These are phyloP conservation scores for Cecropterus lyciades DNA, from an alignment of 1,140 invertebrate species.

Conservation along the genomic window DNA sequence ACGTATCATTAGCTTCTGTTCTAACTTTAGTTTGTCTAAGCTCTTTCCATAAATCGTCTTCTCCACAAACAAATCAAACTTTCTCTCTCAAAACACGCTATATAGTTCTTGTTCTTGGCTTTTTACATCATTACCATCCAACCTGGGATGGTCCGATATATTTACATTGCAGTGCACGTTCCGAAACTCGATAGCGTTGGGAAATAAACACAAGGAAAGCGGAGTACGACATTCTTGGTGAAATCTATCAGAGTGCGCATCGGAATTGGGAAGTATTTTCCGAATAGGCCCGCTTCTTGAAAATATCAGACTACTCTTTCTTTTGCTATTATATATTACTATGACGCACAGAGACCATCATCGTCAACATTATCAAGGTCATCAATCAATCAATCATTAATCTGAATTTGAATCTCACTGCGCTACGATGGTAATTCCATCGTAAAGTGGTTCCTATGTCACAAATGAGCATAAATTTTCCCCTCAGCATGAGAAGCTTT, in stretches of 20 bases:
- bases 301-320: too few species aligned
- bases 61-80: slow-evolving; percentile 19
- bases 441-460: too few species aligned
- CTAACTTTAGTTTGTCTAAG: not conserved
- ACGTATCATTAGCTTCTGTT: not conserved
- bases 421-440: too few species aligned
- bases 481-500: too few species aligned
- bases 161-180: slow-evolving; percentile 33
- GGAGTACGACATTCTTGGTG: slow-evolving; percentile 15
- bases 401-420: too few species aligned
- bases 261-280: slow-evolving; percentile 24
- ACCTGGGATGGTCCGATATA: slow-evolving; percentile 27
- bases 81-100: slow-evolving; percentile 22
- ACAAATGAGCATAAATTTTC: too few species aligned
- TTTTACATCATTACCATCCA: slow-evolving; percentile 29
- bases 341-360: too few species aligned
- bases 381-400: too few species aligned
- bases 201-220: slow-evolving; percentile 33
- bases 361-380: too few species aligned
- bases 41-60: slow-evolving; percentile 17
- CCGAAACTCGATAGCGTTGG: slow-evolving; percentile 35
- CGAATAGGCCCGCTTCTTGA: not conserved
- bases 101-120: not conserved
- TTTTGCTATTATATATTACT: too few species aligned
- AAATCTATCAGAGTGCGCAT: slow-evolving; percentile 27